A percentile compares a stretch with the other conserved stretches of the same genome.
These are phyloP conservation scores for Macquaria australasica DNA, from an alignment of 2,113 vertebrate genomes.

Conservation along the genomic window DNA sequence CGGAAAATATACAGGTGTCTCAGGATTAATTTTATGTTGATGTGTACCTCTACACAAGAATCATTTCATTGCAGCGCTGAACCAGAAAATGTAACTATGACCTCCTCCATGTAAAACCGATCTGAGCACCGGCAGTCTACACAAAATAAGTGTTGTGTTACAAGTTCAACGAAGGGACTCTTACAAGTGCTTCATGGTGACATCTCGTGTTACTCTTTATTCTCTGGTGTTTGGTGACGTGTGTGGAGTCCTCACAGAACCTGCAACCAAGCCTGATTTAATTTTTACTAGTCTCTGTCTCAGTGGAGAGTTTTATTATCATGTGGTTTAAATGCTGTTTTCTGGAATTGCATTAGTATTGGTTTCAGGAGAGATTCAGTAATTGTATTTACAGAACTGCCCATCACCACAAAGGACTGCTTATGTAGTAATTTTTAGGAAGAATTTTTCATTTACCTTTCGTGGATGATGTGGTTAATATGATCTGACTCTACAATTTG, in stretches of 20 bases:
- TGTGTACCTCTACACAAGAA: background rate
- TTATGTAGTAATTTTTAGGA: background rate
- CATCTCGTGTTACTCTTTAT: conserved; percentile 13
- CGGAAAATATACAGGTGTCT: background rate
- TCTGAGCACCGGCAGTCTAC: background rate
- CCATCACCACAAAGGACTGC: background rate
- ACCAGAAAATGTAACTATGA: conserved; percentile 4
- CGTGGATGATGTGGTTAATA: background rate
- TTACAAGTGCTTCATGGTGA: background rate
- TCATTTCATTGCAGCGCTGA: background rate
- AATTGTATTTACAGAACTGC: conserved; percentile 4
- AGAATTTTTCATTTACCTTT: background rate
- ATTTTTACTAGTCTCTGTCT: background rate
- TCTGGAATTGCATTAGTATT: conserved; percentile 27
- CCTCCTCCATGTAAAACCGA: background rate
- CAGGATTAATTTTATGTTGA: background rate
- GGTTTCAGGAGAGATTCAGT: conserved; percentile 7
- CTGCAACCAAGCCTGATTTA: background rate
- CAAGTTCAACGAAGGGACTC: background rate
- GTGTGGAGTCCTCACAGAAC: background rate
- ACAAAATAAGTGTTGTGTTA: conserved; percentile 12
- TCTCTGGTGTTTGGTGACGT: background rate
- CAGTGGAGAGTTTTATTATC: conserved; percentile 7
- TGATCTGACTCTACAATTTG: background rate
- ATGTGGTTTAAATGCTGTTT: conserved; percentile 8